These are phyloP conservation scores for Crotalus helleri DNA, from an alignment of 2,113 vertebrate species.

Conservation along the genomic window DNA sequence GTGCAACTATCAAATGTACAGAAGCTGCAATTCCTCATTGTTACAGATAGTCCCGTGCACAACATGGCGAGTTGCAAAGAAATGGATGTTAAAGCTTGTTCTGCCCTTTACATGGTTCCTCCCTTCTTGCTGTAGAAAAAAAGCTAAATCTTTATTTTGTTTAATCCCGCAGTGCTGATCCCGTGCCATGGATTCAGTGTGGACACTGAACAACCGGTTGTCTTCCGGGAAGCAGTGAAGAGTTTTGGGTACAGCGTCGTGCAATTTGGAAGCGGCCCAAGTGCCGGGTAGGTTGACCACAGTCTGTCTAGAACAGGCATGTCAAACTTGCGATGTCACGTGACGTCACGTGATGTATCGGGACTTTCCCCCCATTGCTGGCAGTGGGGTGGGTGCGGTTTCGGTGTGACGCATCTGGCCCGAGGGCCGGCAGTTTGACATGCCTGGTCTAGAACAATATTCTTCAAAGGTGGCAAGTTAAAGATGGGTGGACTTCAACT, in stretches of 20 bases:
- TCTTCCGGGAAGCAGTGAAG: constrained; percentile 38
- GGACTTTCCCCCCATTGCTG: no score
- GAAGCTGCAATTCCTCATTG: not conserved
- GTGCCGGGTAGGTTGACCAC: not conserved
- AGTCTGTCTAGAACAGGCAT: not conserved
- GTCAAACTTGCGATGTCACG: no score
- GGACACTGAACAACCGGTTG: constrained; percentile 49
- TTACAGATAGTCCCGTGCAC: not conserved
- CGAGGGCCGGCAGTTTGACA: no score
- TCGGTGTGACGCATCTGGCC: no score
- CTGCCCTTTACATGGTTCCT: not conserved
- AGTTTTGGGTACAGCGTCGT: constrained; percentile 63
- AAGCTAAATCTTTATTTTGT: not conserved
- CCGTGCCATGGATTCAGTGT: constrained; percentile 56
- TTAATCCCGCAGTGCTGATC: constrained; percentile 38
- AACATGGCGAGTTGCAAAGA: not conserved
- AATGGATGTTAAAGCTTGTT: not conserved
- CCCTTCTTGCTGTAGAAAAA: not conserved
- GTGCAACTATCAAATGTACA: not conserved
- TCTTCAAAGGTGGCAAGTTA: not conserved
- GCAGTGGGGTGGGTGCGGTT: no score
- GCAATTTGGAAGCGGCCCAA: constrained; percentile 36
- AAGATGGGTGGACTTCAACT: not conserved
- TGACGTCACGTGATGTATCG: accelerated
- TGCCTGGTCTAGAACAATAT: not conserved